These are phyloP conservation scores for Nomia melanderi DNA, from an alignment of 1,140 invertebrate species.

Conservation along the genomic window DNA sequence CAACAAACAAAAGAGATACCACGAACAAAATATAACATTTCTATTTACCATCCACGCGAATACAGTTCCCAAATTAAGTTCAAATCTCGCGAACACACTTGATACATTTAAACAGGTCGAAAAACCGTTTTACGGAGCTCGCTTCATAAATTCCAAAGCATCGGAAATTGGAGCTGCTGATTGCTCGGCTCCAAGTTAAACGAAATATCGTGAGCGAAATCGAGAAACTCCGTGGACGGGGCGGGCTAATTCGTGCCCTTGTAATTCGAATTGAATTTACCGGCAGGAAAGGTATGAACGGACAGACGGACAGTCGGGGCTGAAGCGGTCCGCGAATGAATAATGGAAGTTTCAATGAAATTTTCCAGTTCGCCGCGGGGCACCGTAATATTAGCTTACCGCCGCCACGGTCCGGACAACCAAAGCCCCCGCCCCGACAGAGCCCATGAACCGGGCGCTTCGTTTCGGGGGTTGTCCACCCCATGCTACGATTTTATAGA, in stretches of 20 bases:
- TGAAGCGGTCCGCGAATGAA: conserved; percentile 70
- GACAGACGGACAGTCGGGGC: conserved; percentile 39
- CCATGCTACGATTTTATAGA: conserved; percentile 45
- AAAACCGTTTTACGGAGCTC: background rate
- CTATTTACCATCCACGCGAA: too few species aligned
- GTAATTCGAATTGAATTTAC: conserved; percentile 76
- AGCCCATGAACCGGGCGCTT: conserved; percentile 24
- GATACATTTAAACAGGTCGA: too few species aligned
- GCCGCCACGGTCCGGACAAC: conserved; percentile 56
- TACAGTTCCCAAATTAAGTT: too few species aligned
- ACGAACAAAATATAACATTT: too few species aligned
- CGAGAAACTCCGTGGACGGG: background rate
- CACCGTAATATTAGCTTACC: conserved; percentile 80
- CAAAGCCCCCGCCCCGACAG: conserved; percentile 33
- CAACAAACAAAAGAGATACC: too few species aligned
- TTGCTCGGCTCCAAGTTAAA: background rate
- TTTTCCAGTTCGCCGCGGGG: conserved; percentile 80
- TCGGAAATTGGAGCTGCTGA: conserved; percentile 8
- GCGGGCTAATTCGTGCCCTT: conserved; percentile 66
- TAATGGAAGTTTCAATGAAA: conserved; percentile 81
- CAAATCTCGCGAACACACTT: too few species aligned
- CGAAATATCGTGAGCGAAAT: conserved; percentile 50
- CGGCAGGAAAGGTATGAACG: conserved; percentile 55
- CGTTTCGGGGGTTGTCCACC: conserved; percentile 42
- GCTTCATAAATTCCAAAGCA: background rate